Conservation (phyloP, 2,113 vertebrate species). For the Natator depressus region DNA sequence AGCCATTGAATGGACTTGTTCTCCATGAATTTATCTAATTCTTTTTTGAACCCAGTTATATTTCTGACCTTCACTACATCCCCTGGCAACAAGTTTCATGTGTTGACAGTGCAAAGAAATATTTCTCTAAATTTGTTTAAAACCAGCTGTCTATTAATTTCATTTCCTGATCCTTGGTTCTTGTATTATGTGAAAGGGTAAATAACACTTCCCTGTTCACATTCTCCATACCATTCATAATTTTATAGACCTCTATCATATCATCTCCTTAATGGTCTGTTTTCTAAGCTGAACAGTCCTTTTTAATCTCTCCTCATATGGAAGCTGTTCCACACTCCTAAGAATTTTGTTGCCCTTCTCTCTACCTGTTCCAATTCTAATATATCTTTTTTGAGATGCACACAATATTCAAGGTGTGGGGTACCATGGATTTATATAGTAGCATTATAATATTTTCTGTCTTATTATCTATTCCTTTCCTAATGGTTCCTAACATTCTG, state of each 20-base stretch:
- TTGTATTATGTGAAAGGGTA: no score
- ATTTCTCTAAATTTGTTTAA: no score
- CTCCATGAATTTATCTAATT: no score
- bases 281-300: neutral
- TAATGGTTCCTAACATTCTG: neutral
- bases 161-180: no score
- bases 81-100: no score
- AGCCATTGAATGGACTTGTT: no score
- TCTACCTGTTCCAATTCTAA: neutral
- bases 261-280: neutral
- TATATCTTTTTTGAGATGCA: neutral
- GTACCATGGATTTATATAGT: neutral
- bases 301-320: neutral
- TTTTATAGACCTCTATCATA: neutral
- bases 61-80: no score
- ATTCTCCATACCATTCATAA: neutral
- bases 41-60: no score
- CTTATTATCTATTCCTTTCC: neutral
- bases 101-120: no score
- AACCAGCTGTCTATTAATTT: no score
- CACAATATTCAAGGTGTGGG: neutral
- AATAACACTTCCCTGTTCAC: no score
- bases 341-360: neutral
- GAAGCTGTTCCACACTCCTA: neutral
- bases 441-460: neutral